These are phyloP conservation scores for Hormaphis cornu DNA, from an alignment of 1,140 invertebrate species.

Conservation along the genomic window DNA sequence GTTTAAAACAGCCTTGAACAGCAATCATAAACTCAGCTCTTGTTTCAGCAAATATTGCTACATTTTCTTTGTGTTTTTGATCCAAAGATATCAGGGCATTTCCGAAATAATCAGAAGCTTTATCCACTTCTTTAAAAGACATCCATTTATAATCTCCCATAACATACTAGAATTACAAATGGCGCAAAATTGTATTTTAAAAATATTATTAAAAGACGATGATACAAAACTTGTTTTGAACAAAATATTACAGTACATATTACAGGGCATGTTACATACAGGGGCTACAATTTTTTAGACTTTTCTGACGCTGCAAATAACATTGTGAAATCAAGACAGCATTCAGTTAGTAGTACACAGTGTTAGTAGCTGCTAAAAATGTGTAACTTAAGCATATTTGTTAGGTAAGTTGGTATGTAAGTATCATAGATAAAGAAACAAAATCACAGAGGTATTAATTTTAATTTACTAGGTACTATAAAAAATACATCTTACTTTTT, in stretches of 20 bases:
- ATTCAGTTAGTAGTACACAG: no score
- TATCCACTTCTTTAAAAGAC: conserved; percentile 69
- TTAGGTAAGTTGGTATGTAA: no score
- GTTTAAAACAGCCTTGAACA: conserved; percentile 86
- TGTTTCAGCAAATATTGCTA: conserved; percentile 95
- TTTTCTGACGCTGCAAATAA: no score
- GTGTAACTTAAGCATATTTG: no score
- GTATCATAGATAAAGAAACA: no score
- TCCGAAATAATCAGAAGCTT: conserved; percentile 63
- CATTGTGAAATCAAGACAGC: no score
- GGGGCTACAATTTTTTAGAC: no score
- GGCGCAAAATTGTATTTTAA: not conserved
- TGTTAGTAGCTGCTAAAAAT: no score
- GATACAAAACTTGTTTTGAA: no score
- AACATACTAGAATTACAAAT: conserved; percentile 56
- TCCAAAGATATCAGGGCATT: conserved; percentile 62
- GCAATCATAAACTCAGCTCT: conserved; percentile 94
- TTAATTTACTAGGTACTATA: not conserved
- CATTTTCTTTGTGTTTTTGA: conserved; percentile 56
- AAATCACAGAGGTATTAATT: no score
- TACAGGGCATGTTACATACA: no score
- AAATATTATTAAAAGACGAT: not conserved
- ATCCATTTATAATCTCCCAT: conserved; percentile 91
- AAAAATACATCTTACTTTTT: conserved; percentile 58
- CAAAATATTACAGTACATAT: no score